These are phyloP conservation scores for Lottia scabra DNA, from an alignment of 2,888 invertebrate genomes.

Conservation along the genomic window DNA sequence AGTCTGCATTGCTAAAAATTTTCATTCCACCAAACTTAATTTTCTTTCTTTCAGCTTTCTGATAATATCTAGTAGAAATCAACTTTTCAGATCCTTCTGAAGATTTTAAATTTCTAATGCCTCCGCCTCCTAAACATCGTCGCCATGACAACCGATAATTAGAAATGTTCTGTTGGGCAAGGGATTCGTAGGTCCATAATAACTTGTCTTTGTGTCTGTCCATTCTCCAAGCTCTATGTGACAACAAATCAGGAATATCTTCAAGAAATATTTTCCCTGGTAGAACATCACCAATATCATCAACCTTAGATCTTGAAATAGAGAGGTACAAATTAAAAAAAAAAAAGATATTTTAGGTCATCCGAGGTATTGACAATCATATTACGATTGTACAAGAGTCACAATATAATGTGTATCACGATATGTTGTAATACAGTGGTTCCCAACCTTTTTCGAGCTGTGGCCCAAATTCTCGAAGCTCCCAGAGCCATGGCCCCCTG, in stretches of 20 bases:
- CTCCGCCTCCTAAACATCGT: conserved; percentile 35
- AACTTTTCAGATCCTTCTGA: neutral
- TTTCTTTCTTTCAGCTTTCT: neutral
- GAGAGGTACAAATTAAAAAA: neutral
- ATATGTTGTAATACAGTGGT: no score
- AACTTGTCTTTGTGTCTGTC: conserved; percentile 62
- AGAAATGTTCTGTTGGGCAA: conserved; percentile 63
- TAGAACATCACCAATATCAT: conserved; percentile 6
- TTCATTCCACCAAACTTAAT: neutral
- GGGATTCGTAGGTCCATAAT: conserved; percentile 61
- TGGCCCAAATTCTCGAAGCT: no score
- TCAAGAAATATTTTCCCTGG: conserved; percentile 54
- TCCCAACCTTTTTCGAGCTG: no score
- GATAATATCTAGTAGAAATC: conserved; percentile 22
- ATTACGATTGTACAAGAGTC: no score
- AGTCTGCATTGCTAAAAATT: neutral
- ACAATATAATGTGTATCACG: no score
- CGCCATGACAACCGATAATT: conserved; percentile 40
- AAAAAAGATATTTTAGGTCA: no score
- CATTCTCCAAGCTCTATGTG: conserved; percentile 59
- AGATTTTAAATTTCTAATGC: conserved; percentile 17
- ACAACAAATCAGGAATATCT: conserved; percentile 50
- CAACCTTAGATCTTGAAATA: neutral
- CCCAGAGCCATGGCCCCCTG: no score
- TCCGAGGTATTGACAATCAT: no score